Base-by-base conservation (phyloP, 2,888 invertebrate species). In the Melinaea marsaeus region DNA sequence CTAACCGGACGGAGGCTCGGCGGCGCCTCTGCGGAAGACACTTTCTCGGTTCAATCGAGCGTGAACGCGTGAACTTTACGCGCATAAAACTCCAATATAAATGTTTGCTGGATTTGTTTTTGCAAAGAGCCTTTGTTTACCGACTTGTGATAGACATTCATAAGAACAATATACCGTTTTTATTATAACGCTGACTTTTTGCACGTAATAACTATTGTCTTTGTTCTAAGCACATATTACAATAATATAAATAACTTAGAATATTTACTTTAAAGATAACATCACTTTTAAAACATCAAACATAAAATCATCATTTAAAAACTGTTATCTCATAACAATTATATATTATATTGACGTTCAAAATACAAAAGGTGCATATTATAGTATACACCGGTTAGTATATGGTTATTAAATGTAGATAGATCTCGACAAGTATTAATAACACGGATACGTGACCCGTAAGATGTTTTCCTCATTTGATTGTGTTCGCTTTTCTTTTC, bases 21-120 rank as follows among this genome's bases (percentile, higher is more conserved):
- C 83, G 87, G 83, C 87, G 87, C 87, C 86, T 76, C 74, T 80
- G 81, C 81, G 81, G 80, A 76, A 74, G 77, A 79, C 78, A 79
- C 83, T 83, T 85, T 85, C 76, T 75, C 79, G 74, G 80, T 70
- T 80, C 74, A 71, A 72, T 75, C 71, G 74, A 72, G 71, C 71
- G 74, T 74, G 72, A 75, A 72, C 71, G 72, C 71, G 74, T 69
- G 69, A 71, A 64, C 58, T 42, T 42, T 11, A 56, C 46, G 55
- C 46, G 45, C 55, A 60, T 55, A 37, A 42, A 54, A 55, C 60
- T 35, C 47, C 57, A 37, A 63, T 33, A 34, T 48, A 58, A 58
- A 58, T 58, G 64, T 58, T 37, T 32, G 42, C 6, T 22, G 35
- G 9, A 35, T 47, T 42, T 46, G 58, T 58, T 58, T 33, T 51